Evolutionary conservation across 2,113 vertebrate genomes (phyloP).

Genomic region (Pyrgilauda ruficollis): DNA sequence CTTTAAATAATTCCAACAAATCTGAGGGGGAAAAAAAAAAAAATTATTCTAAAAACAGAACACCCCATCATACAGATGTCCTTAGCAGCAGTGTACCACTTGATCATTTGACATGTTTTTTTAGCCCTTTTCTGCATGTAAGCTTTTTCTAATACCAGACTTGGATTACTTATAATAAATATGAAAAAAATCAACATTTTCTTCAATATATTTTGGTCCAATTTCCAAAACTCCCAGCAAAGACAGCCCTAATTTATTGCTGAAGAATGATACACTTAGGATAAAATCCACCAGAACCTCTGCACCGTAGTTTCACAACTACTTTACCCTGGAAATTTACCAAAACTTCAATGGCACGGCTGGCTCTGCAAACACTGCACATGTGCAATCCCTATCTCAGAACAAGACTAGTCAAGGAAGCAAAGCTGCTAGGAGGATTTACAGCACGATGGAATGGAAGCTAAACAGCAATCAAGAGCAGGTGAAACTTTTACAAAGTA

Average conservation of each 20-base stretch:
- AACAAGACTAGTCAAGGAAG: not conserved
- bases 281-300: not conserved
- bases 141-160: not conserved
- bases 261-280: not conserved
- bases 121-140: not conserved
- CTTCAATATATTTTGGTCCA: not conserved
- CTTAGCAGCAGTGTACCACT: not conserved
- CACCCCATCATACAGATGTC: not conserved
- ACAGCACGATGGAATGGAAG: not conserved
- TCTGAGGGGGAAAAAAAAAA: not conserved
- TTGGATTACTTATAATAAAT: not conserved
- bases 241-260: not conserved
- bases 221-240: not conserved
- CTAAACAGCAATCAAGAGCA: not conserved
- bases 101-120: not conserved
- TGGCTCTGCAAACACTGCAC: not conserved
- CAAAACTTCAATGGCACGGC: not conserved
- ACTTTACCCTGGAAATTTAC: not conserved
- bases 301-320: not conserved
- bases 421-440: not conserved
- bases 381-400: not conserved
- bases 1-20: not conserved
- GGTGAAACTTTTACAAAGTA: not conserved
- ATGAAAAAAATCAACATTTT: not conserved
- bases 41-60: not conserved